Conservation (phyloP, 2,797 vertebrate genomes). For the Semotilus atromaculatus region DNA sequence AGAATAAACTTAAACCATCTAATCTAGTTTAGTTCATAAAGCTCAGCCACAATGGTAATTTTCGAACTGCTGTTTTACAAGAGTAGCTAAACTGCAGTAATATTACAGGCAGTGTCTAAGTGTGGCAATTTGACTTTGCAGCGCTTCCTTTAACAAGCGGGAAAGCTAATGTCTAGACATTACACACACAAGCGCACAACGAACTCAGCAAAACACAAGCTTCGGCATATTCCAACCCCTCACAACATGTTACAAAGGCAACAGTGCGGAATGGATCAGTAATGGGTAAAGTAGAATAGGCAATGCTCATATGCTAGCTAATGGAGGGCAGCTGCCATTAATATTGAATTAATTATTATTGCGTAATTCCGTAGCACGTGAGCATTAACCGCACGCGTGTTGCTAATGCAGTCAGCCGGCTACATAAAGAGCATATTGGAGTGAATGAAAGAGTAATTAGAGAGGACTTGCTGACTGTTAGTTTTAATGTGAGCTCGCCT, state of each 20-base stretch:
- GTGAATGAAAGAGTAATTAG: constrained; percentile 56
- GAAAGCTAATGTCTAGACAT: constrained; percentile 51
- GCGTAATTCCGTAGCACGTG: constrained; percentile 33
- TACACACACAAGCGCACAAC: constrained; percentile 28
- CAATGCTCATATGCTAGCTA: constrained; percentile 55
- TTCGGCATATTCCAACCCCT: constrained; percentile 19
- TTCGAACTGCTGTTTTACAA: background rate
- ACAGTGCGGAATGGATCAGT: constrained; percentile 40
- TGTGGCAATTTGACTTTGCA: background rate
- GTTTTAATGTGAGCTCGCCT: constrained; percentile 46
- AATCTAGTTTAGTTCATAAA: background rate
- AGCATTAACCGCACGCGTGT: constrained; percentile 12
- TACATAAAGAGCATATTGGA: constrained; percentile 41
- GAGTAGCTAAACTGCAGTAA: background rate
- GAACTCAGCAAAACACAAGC: constrained; percentile 14
- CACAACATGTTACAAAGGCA: constrained; percentile 37
- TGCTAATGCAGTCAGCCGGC: constrained; percentile 47
- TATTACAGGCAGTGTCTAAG: background rate
- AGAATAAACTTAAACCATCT: background rate
- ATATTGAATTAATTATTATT: constrained; percentile 61
- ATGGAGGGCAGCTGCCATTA: constrained; percentile 61
- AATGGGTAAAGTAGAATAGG: constrained; percentile 34
- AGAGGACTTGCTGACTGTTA: constrained; percentile 51
- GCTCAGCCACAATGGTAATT: constrained; percentile 6
- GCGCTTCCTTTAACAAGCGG: constrained; percentile 34